phyloP scores from a whole-genome alignment of 2,888 invertebrate species.

The Clepsis dumicolana region DNA sequence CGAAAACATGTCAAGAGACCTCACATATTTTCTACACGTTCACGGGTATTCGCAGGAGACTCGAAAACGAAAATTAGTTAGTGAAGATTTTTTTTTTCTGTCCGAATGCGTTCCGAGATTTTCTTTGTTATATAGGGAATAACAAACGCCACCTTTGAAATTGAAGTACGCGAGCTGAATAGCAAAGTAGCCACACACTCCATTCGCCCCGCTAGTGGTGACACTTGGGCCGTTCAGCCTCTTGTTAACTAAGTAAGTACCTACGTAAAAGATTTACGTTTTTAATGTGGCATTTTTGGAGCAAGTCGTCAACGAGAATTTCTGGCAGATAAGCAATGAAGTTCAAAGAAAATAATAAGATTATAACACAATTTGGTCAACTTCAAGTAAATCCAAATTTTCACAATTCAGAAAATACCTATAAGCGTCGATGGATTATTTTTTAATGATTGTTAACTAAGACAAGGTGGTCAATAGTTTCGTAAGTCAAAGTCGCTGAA shows the following conservation, averaged over 20 bases:
- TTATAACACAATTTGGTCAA: no score
- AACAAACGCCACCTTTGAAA: slow-evolving; percentile 81
- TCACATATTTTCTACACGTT: slow-evolving; percentile 85
- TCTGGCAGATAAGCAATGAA: no score
- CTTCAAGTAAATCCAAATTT: no score
- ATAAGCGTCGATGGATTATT: no score
- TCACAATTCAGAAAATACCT: no score
- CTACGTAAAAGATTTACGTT: slow-evolving; percentile 5
- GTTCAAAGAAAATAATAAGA: no score
- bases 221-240: slow-evolving; percentile 18
- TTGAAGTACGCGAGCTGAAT: slow-evolving; percentile 79
- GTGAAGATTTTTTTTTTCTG: slow-evolving; percentile 78
- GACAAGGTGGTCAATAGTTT: no score
- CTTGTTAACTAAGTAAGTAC: slow-evolving; percentile 10
- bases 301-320: not conserved
- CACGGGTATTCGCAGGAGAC: slow-evolving; percentile 82
- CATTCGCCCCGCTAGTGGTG: slow-evolving; percentile 43
- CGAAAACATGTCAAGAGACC: slow-evolving; percentile 76
- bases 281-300: not conserved
- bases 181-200: slow-evolving; percentile 61
- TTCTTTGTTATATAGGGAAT: slow-evolving; percentile 83
- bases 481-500: no score
- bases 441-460: no score
- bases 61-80: slow-evolving; percentile 84
- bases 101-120: slow-evolving; percentile 81